Conservation (phyloP, 2,113 vertebrate species). For the Ceratotherium simum region DNA sequence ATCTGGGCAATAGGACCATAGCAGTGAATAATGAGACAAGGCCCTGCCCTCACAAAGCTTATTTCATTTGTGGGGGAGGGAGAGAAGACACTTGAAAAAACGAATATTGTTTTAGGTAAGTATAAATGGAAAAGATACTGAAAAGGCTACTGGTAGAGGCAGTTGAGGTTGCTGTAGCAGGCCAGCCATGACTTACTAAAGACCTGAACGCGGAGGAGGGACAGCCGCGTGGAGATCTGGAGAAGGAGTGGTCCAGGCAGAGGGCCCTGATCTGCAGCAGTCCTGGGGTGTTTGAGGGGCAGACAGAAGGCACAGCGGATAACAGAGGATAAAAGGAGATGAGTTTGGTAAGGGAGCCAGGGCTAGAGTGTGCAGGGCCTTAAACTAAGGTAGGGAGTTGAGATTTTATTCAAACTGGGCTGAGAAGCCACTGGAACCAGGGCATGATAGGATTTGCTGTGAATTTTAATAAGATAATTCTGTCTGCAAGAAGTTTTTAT, state of each 20-base stretch:
- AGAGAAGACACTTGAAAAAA: not conserved
- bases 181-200: not conserved
- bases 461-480: not conserved
- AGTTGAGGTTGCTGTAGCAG: not conserved
- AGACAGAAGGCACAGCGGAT: not conserved
- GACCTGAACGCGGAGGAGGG: not conserved
- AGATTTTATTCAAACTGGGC: not conserved
- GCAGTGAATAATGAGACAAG: not conserved
- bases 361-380: not conserved
- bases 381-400: not conserved
- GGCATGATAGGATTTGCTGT: not conserved
- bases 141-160: not conserved
- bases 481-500: not conserved
- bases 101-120: not conserved
- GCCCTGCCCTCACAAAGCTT: not conserved
- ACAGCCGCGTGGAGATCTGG: not conserved
- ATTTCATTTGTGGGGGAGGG: not conserved
- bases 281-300: not conserved
- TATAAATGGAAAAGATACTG: not conserved
- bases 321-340: not conserved
- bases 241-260: not conserved
- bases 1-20: not conserved
- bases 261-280: not conserved
- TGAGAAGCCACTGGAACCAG: not conserved
- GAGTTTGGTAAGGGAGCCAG: not conserved